A percentile compares a stretch with the other conserved stretches of the same genome.
Evolutionary conservation across 2,797 vertebrate species (phyloP).

Genomic region (Odontamblyopus lacepedii): DNA sequence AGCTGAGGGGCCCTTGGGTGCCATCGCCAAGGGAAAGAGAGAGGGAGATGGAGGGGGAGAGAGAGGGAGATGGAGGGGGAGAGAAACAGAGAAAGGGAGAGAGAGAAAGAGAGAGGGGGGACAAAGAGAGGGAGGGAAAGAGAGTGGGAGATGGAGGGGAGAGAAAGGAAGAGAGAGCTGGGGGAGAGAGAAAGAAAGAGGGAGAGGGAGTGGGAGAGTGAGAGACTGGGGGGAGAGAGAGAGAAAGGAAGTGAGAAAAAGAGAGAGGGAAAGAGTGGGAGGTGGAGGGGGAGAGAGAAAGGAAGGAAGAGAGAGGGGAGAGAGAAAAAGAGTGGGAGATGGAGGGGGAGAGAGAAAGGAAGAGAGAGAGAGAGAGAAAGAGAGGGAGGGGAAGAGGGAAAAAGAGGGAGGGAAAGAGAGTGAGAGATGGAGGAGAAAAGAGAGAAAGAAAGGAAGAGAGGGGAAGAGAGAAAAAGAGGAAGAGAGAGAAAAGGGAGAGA

Average conservation of each 20-base stretch:
- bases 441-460: slow-evolving; percentile 13
- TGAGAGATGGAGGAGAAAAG: background rate
- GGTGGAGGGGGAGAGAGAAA: background rate
- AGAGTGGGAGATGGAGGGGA: too few relatives aligned
- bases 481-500: too few relatives aligned
- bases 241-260: too few relatives aligned
- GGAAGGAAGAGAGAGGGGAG: too few relatives aligned
- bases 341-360: too few relatives aligned
- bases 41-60: background rate
- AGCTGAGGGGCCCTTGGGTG: slow-evolving; percentile 48
- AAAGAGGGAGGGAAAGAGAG: background rate
- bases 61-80: too few relatives aligned
- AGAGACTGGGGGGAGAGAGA: too few relatives aligned
- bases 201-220: too few relatives aligned
- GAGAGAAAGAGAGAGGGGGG: slow-evolving; percentile 6
- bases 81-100: too few relatives aligned
- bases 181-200: too few relatives aligned
- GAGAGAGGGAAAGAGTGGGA: background rate
- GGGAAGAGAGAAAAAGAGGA: slow-evolving; percentile 17
- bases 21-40: slow-evolving; percentile 7
- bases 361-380: background rate
- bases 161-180: background rate
- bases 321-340: too few relatives aligned
- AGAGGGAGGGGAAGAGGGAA: slow-evolving; percentile 13
- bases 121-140: background rate